These are phyloP conservation scores for Schizothorax lantsangensis DNA, from an alignment of 2,797 vertebrate genomes.

Conservation along the genomic window DNA sequence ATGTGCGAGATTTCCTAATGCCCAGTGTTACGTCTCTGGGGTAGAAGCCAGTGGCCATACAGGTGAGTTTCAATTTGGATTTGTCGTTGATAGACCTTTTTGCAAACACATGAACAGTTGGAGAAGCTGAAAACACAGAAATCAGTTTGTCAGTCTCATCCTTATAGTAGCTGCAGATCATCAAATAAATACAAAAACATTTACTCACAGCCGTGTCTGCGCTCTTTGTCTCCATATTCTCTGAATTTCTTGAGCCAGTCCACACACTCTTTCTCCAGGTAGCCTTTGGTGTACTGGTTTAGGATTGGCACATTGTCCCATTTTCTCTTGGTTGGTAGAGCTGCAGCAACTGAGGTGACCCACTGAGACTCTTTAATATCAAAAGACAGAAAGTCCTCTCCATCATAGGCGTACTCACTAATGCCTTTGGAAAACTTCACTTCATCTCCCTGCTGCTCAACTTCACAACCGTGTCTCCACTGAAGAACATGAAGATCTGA, in stretches of 20 bases:
- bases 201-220: not conserved
- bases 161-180: too few species aligned
- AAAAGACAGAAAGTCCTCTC: slow-evolving; percentile 69
- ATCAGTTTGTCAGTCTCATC: too few species aligned
- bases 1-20: slow-evolving; percentile 24
- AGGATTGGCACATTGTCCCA: slow-evolving; percentile 72
- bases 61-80: slow-evolving; percentile 50
- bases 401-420: slow-evolving; percentile 73
- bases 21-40: slow-evolving; percentile 53
- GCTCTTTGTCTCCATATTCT: accelerated
- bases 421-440: slow-evolving; percentile 4
- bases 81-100: accelerated
- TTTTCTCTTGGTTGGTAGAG: slow-evolving; percentile 65
- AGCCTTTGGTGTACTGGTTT: slow-evolving; percentile 73
- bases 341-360: slow-evolving; percentile 33
- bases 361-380: slow-evolving; percentile 22
- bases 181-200: too few species aligned
- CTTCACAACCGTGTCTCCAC: slow-evolving; percentile 72
- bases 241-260: slow-evolving; percentile 69
- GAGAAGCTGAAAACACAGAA: slow-evolving; percentile 47
- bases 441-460: accelerated
- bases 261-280: slow-evolving; percentile 69
- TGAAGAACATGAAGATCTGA: slow-evolving; percentile 70
- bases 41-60: slow-evolving; percentile 71
- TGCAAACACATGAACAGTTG: slow-evolving; percentile 11